A percentile compares a stretch with the other conserved stretches of the same genome.
Conservation (phyloP, 92 coral and sea anemone species). For the Phenganax marumi region DNA sequence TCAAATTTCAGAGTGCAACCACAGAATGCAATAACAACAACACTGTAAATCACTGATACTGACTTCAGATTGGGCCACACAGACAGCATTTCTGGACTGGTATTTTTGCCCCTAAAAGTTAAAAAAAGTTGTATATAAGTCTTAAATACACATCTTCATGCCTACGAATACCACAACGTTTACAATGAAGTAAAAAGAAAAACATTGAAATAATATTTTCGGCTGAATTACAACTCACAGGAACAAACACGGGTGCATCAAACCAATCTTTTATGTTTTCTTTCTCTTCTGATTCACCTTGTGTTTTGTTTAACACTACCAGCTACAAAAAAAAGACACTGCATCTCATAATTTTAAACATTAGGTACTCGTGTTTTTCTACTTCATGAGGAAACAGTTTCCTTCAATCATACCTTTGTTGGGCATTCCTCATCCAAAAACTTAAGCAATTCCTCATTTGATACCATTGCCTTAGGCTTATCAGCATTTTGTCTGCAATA, state of each 20-base stretch:
- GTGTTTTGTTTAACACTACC: constrained; percentile 61
- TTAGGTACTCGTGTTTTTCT: background rate
- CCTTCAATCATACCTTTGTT: constrained; percentile 18
- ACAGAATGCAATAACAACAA: too few species aligned
- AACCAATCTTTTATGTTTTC: constrained; percentile 64
- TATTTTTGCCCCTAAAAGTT: constrained; percentile 31
- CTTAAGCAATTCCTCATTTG: constrained; percentile 6
- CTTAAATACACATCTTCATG: background rate
- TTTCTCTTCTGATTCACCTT: constrained; percentile 33
- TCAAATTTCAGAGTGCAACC: too few species aligned
- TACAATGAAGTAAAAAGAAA: background rate
- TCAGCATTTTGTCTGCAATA: background rate
- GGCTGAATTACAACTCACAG: constrained; percentile 56
- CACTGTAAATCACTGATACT: background rate
- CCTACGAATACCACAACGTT: background rate
- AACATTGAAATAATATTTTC: background rate
- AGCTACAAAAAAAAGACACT: constrained; percentile 42
- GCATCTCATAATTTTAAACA: background rate
- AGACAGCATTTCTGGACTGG: constrained; percentile 7
- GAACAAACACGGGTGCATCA: constrained; percentile 81
- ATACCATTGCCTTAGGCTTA: background rate
- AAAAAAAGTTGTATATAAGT: background rate
- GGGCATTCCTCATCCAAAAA: constrained; percentile 18
- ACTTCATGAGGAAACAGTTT: background rate
- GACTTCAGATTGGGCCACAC: background rate